Evolutionary conservation across 2,797 vertebrate genomes (phyloP).

Genomic region (Neosilurus hyrtlii): DNA sequence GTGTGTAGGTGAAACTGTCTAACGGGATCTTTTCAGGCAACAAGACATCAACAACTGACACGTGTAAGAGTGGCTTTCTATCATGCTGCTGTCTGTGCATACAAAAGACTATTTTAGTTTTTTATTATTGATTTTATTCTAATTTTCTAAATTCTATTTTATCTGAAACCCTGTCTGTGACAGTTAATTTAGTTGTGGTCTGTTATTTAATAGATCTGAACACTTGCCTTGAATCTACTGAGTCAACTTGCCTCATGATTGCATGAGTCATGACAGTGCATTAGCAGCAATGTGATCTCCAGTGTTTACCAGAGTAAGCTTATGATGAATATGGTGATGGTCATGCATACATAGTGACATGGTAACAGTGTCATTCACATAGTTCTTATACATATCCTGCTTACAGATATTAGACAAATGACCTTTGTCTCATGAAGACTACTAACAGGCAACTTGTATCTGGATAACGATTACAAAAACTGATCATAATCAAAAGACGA

Average conservation of each 20-base stretch:
- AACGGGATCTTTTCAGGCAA: neutral
- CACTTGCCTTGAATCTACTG: neutral
- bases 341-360: neutral
- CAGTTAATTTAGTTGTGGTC: neutral
- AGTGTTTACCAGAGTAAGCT: neutral
- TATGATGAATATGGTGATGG: constrained; percentile 1
- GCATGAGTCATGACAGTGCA: constrained; percentile 12
- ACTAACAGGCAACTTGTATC: neutral
- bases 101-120: neutral
- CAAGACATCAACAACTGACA: neutral
- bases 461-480: neutral
- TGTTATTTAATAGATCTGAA: neutral
- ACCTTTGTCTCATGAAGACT: neutral
- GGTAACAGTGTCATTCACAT: no score
- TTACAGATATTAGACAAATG: neutral
- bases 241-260: constrained; percentile 20
- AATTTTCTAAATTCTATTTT: neutral
- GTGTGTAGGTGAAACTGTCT: neutral
- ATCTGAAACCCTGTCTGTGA: neutral
- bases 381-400: neutral
- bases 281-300: constrained; percentile 7
- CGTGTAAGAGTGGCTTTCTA: neutral
- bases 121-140: no score
- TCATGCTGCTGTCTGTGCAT: neutral
- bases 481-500: neutral